Evolutionary conservation across 2,797 vertebrate genomes (phyloP).

Genomic region (Rhadinocentrus ornatus): DNA sequence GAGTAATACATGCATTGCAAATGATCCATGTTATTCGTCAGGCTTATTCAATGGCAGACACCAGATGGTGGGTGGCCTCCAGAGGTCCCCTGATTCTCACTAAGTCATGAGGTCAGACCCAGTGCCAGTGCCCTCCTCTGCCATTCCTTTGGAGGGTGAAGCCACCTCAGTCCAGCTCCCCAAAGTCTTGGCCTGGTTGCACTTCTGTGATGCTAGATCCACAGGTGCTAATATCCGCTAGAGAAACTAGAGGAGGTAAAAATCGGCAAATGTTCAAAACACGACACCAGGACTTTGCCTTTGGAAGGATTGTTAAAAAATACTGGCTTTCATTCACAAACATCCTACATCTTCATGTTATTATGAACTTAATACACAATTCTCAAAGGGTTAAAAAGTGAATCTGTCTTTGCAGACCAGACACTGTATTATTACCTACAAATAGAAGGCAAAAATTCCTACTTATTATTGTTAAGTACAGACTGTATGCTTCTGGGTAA

Average conservation of each 20-base stretch:
- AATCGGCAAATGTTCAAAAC: constrained; percentile 8
- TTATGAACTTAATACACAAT: constrained; percentile 18
- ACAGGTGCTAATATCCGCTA: constrained; percentile 32
- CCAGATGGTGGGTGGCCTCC: constrained; percentile 80
- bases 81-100: constrained; percentile 63
- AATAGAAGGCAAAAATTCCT: constrained; percentile 11
- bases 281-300: constrained; percentile 9
- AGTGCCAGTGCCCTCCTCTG: constrained; percentile 70
- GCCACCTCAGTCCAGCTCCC: constrained; percentile 60
- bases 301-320: background rate
- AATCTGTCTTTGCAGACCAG: constrained; percentile 22
- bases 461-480: constrained; percentile 3
- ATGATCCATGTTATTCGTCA: constrained; percentile 45
- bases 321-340: background rate
- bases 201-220: constrained; percentile 53
- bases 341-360: background rate
- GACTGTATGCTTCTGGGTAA: background rate
- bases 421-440: background rate
- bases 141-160: constrained; percentile 73
- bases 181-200: constrained; percentile 61
- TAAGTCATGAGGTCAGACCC: constrained; percentile 74
- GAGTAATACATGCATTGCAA: constrained; percentile 30
- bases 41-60: constrained; percentile 61
- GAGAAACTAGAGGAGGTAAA: background rate
- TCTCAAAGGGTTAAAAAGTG: constrained; percentile 12